phyloP scores from a whole-genome alignment of 2,113 vertebrate species.

The Dicaeum eximium region DNA sequence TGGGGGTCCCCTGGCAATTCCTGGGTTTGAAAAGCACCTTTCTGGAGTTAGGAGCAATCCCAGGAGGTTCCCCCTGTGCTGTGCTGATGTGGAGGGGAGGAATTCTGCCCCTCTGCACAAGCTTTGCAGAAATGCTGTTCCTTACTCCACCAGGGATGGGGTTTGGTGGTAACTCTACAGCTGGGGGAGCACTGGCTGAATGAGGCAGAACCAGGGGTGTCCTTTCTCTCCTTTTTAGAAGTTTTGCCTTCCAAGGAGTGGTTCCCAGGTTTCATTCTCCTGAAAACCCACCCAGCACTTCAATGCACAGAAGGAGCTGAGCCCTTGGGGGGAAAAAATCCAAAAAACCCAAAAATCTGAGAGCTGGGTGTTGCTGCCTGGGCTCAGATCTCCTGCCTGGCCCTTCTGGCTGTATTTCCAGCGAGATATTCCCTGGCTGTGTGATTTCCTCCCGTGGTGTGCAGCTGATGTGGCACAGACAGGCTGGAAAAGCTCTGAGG shows the following conservation, averaged over 20 bases:
- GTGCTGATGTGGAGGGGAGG: not conserved
- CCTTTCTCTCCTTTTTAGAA: not conserved
- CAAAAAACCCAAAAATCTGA: not conserved
- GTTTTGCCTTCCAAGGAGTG: not conserved
- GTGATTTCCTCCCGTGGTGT: not conserved
- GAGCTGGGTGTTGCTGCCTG: not conserved
- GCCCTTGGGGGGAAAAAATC: not conserved
- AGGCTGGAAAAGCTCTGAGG: not conserved
- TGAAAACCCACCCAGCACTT: not conserved
- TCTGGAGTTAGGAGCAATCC: not conserved
- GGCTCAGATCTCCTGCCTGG: not conserved
- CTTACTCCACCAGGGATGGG: not conserved
- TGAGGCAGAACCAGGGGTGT: not conserved
- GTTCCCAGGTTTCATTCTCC: not conserved
- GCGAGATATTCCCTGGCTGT: not conserved
- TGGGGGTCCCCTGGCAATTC: not conserved
- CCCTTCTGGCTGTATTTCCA: not conserved
- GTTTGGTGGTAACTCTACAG: not conserved
- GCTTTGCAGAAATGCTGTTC: not conserved
- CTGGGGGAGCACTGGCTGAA: not conserved
- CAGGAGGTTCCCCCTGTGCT: not conserved
- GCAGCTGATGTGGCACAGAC: not conserved
- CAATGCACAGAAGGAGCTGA: not conserved
- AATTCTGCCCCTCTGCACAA: not conserved
- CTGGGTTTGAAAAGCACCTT: not conserved